phyloP scores from a whole-genome alignment of 2,888 invertebrate genomes.

The Coecobrya sp. region DNA sequence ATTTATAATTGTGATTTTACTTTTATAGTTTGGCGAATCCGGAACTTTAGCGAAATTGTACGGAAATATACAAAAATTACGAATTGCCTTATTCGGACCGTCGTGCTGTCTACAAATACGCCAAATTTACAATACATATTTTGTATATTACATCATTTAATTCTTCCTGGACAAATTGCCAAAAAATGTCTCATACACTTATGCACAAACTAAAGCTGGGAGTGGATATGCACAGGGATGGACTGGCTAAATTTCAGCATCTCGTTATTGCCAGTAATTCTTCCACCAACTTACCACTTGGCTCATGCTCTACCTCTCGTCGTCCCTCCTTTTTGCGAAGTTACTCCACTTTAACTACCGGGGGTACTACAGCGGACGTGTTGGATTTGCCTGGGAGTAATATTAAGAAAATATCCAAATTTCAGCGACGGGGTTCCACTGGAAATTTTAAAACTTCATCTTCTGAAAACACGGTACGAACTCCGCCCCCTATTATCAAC shows the following conservation, averaged over 20 bases:
- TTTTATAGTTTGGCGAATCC: neutral
- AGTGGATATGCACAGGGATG: constrained; percentile 47
- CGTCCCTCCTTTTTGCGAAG: neutral
- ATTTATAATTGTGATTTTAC: neutral
- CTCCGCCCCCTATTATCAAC: constrained; percentile 79
- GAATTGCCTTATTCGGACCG: too few species aligned
- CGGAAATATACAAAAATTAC: neutral
- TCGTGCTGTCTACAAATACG: neutral
- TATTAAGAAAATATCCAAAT: constrained; percentile 8
- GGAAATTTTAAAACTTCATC: constrained; percentile 34
- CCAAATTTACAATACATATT: neutral
- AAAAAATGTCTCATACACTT: constrained; percentile 44
- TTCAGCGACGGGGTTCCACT: constrained; percentile 28
- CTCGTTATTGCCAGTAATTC: constrained; percentile 13
- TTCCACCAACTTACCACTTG: neutral
- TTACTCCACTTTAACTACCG: constrained; percentile 42
- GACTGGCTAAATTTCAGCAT: constrained; percentile 36
- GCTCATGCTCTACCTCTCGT: neutral
- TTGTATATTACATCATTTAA: neutral
- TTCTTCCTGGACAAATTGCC: neutral
- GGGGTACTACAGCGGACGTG: neutral
- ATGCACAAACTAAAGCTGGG: constrained; percentile 70
- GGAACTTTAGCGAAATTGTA: neutral
- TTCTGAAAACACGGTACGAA: constrained; percentile 59
- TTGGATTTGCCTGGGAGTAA: constrained; percentile 5